Evolutionary conservation across 1,140 invertebrate genomes (phyloP).

Genomic region (Gryllus bimaculatus): DNA sequence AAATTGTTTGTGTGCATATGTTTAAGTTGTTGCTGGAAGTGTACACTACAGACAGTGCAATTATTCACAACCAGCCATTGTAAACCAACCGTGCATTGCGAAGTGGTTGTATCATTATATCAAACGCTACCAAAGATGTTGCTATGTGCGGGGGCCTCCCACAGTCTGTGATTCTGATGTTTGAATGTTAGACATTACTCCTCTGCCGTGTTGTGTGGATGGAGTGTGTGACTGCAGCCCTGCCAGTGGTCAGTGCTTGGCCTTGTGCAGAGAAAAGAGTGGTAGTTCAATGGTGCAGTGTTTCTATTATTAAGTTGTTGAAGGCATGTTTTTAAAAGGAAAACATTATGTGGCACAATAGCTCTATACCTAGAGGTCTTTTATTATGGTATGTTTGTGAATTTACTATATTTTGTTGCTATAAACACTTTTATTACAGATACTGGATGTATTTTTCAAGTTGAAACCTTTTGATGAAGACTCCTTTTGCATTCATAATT

Average conservation of each 20-base stretch:
- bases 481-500: too few relatives aligned
- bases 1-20: too few relatives aligned
- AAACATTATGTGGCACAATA: conserved; percentile 15
- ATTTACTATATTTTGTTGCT: conserved; percentile 21
- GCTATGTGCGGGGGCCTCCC: not conserved
- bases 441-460: not conserved
- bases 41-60: too few relatives aligned
- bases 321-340: not conserved
- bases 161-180: conserved; percentile 4
- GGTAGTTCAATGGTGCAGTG: not conserved
- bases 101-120: not conserved
- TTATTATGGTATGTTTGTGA: conserved; percentile 19
- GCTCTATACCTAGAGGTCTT: conserved; percentile 10
- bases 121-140: not conserved
- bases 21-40: too few relatives aligned
- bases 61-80: too few relatives aligned
- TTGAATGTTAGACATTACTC: not conserved
- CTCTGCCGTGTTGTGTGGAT: not conserved
- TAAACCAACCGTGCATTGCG: too few relatives aligned
- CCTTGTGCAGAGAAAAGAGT: not conserved
- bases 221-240: not conserved
- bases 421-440: conserved; percentile 20
- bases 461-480: not conserved
- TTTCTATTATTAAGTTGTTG: not conserved
- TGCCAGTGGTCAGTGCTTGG: not conserved